phyloP scores from a whole-genome alignment of 2,888 invertebrate species.

The Coronaproctus castanopsis region DNA sequence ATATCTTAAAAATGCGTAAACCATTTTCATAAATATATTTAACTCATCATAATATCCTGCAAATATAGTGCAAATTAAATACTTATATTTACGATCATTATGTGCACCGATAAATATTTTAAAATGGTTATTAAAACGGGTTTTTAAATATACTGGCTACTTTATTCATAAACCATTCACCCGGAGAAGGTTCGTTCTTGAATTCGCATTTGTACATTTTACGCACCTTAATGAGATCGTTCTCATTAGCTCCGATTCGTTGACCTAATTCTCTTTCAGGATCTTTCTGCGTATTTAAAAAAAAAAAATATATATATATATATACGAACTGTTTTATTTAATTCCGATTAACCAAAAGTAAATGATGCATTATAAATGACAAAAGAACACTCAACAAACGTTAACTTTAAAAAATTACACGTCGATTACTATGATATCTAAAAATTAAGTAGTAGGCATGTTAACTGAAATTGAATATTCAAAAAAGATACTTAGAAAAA shows the following conservation, averaged over 20 bases:
- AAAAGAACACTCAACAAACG: no score
- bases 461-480: background rate
- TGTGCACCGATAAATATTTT: no score
- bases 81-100: no score
- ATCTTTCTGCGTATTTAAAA: conserved; percentile 17
- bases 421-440: background rate
- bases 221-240: conserved; percentile 21
- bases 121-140: background rate
- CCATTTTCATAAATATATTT: no score
- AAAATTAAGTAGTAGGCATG: background rate
- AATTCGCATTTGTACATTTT: conserved; percentile 21
- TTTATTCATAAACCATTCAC: background rate
- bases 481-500: background rate
- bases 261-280: conserved; percentile 21
- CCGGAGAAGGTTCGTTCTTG: background rate
- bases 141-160: background rate
- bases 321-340: background rate
- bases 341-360: background rate
- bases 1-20: no score
- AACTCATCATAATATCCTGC: no score
- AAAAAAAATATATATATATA: background rate
- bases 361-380: no score
- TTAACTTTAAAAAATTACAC: background rate
- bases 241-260: conserved; percentile 20
- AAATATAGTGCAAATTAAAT: no score